Evolutionary conservation across 1,140 invertebrate species (phyloP).

Genomic region (Bradynema listronoti): DNA sequence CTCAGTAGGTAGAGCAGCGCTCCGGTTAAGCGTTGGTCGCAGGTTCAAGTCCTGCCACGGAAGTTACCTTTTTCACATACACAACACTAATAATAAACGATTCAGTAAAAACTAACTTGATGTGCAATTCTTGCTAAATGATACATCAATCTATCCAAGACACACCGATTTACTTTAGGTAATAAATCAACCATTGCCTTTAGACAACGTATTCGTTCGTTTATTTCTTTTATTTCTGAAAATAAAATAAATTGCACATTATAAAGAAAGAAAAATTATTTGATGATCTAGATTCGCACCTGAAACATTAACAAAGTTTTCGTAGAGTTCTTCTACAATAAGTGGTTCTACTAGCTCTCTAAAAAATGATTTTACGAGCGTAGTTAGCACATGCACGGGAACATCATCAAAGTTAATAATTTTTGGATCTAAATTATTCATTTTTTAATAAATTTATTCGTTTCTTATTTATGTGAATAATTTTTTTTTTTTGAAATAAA

Average conservation of each 20-base stretch:
- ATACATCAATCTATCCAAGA: conserved; percentile 84
- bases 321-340: conserved; percentile 83
- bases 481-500: no score
- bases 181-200: conserved; percentile 80
- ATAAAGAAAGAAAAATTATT: conserved; percentile 32
- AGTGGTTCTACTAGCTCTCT: conserved; percentile 85
- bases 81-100: background rate
- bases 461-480: no score
- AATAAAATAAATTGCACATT: conserved; percentile 4
- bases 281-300: no score
- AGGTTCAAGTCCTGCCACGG: no score
- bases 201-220: conserved; percentile 74
- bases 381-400: conserved; percentile 78
- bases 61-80: background rate
- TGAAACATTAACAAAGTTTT: conserved; percentile 72
- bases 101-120: conserved; percentile 23
- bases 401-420: conserved; percentile 63
- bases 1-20: no score
- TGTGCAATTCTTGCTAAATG: conserved; percentile 71
- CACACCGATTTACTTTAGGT: conserved; percentile 78
- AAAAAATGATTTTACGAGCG: conserved; percentile 83
- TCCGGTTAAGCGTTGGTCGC: no score
- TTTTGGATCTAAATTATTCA: conserved; percentile 61
- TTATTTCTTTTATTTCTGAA: conserved; percentile 69
- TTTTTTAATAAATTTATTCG: background rate